These are phyloP conservation scores for Megaceryle alcyon DNA, from an alignment of 2,797 vertebrate species.

Conservation along the genomic window DNA sequence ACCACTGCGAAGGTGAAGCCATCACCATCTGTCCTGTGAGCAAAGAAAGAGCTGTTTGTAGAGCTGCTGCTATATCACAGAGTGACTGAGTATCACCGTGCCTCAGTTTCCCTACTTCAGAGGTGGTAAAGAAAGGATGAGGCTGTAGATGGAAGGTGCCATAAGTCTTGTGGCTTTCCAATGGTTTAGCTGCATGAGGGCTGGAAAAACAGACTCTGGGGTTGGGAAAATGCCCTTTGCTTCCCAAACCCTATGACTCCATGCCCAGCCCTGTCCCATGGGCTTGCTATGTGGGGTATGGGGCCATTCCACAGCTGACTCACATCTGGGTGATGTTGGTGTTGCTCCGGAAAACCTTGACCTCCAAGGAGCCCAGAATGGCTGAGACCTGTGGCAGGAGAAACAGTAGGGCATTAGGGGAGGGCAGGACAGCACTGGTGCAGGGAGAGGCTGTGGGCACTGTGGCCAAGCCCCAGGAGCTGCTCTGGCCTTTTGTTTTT, in stretches of 20 bases:
- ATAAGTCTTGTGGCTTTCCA: not conserved
- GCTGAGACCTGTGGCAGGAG: conserved; percentile 22
- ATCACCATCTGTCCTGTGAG: not conserved
- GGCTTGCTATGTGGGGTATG: fast-evolving
- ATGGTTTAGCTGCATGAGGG: not conserved
- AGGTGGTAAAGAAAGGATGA: not conserved
- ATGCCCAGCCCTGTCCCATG: not conserved
- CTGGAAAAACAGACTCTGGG: not conserved
- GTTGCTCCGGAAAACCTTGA: conserved; percentile 68
- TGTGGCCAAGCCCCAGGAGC: fast-evolving
- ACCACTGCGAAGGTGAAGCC: conserved; percentile 8
- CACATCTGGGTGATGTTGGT: conserved; percentile 42
- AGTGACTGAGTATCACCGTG: fast-evolving
- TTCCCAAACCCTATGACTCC: not conserved
- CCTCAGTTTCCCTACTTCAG: not conserved
- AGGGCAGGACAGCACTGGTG: fast-evolving
- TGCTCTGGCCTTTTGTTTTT: not conserved
- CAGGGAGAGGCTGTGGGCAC: not conserved
- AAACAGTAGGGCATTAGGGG: not conserved
- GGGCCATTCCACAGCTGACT: not conserved
- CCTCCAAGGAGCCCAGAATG: conserved; percentile 47
- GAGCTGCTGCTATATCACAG: not conserved
- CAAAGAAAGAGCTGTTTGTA: not conserved
- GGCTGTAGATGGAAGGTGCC: not conserved
- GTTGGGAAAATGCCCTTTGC: not conserved